Evolutionary conservation across 2,113 vertebrate species (phyloP), one percentile per base, ranked within the genome.

Genomic region (Smithornis capensis): DNA sequence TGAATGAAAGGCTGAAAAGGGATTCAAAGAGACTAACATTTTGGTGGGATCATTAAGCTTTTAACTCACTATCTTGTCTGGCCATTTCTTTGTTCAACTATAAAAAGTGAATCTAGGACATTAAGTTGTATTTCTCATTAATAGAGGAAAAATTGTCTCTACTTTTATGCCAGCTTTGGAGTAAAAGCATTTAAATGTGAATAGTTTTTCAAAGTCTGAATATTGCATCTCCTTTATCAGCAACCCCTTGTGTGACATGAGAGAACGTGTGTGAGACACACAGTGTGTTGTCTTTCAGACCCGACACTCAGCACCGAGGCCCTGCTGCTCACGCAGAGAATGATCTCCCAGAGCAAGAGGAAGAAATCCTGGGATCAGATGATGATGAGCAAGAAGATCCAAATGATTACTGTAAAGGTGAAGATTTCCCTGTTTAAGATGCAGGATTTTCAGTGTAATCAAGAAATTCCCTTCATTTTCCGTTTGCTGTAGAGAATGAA

Each of bases 361-460:
- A 99, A 70, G 99, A 99, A 97, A 99, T 99, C 94, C 97, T 99
- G 95, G 99, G 99, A 35, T 99, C 99, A 29, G 99, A 99, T 77
- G 99, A 99, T 5, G 99, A 99, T 28, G 99, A 99, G 77, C 99
- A 99, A 83, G 99, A 99, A 87, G 99, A 99, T 92, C 99, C 99
- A 53, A 99, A 99, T 53, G 99, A 99, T 97, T 99, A 99, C 94
- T 99, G 99, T 96, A 99, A 98, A 97, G 99, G 99, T 99, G 74
- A 92, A 93, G 19, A 25, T 33, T 50, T 55, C 14, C 25, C 37
- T 70, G 9, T 35, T 71, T 27, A 24, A 42, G 27, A n/a, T 1
- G 4, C 21, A 12, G 44, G 14, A 52, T 79, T 85, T 67, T 45
- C 49, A 40, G 0, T n/a, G 38, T 21, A 40, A 22, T 52, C 18